Evolutionary conservation across 2,797 vertebrate species (phyloP), one percentile per base, ranked within the genome.

Genomic region (Columba guinea): DNA sequence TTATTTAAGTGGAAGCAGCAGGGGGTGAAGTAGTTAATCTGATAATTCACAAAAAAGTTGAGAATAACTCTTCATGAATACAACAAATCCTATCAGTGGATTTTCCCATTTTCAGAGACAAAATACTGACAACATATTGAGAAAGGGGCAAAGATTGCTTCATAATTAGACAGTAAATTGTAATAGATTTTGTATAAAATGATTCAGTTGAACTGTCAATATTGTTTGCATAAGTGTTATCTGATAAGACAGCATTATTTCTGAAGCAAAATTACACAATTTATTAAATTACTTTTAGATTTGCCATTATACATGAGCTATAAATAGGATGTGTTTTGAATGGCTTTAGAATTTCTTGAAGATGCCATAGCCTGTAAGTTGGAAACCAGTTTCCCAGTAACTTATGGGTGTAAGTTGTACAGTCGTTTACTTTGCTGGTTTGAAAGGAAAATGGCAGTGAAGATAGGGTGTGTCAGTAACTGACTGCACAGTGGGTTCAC

Each of bases 181-280:
- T 82, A 97, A 96, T 59, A 94, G 78, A 90, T 94, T 93, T 84
- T 84, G 69, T 56, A 93, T 77, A 93, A 96, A 97, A 97, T 55
- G 53, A 90, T 90, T 93, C 90, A 90, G 63, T 30, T 69, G 46
- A 90, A 92, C 87, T 89, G 94, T 93, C 97, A 95, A 85, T 87
- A 94, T 83, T 70, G 59, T 94, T 97, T 94, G 94, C 73, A n/a
- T 83, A 96, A 95, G 79, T 32, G 41, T 84, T 87, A 51, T 77
- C 82, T 96, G 94, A 90, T 92, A 92, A 95, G 92, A 93, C 46
- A 67, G 82, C 49, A 94, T 60, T 5, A 90, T 76, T 92, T 95
- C 90, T 95, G 82, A 91, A 89, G 78, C 91, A 95, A 96, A 96
- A 91, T 91, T 73, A 87, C 39, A 92, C 52, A 92, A 87, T 68